Evolutionary conservation across 35 echinoderm and acorn worm species (phyloP).

Genomic region (Ophioderma brevispina): DNA sequence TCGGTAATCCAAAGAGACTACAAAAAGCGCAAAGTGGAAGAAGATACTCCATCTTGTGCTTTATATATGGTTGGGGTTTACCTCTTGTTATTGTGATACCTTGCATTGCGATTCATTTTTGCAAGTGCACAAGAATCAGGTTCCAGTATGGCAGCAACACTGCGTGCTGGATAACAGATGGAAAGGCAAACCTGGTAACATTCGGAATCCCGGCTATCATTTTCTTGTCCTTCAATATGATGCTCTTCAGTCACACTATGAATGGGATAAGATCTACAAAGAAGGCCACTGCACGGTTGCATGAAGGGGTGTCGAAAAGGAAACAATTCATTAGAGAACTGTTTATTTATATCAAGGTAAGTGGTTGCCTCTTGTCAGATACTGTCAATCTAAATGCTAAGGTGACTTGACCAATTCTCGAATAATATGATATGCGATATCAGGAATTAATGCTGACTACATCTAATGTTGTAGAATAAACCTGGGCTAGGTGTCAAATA

Average conservation of each 20-base stretch:
- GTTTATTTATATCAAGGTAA: background rate
- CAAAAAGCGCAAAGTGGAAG: background rate
- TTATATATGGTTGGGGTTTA: background rate
- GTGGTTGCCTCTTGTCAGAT: no score
- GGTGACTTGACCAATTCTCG: no score
- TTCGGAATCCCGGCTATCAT: background rate
- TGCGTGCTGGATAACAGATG: conserved; percentile 11
- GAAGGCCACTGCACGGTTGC: background rate
- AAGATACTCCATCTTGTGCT: background rate
- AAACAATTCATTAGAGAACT: background rate
- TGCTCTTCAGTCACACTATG: background rate
- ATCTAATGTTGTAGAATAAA: no score
- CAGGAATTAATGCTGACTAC: no score
- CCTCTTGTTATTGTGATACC: conserved; percentile 7
- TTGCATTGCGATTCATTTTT: conserved; percentile 1
- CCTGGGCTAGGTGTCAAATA: no score
- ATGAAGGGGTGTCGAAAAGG: background rate
- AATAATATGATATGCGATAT: no score
- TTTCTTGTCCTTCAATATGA: background rate
- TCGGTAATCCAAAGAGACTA: background rate
- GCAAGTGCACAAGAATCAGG: background rate
- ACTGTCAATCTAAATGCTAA: no score
- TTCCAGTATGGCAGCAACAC: conserved; percentile 1
- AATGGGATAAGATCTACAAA: background rate
- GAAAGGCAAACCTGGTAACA: background rate